Evolutionary conservation across 2,113 vertebrate genomes (phyloP), one percentile per base, ranked within the genome.

Genomic region (Speoplatyrhinus poulsoni): DNA sequence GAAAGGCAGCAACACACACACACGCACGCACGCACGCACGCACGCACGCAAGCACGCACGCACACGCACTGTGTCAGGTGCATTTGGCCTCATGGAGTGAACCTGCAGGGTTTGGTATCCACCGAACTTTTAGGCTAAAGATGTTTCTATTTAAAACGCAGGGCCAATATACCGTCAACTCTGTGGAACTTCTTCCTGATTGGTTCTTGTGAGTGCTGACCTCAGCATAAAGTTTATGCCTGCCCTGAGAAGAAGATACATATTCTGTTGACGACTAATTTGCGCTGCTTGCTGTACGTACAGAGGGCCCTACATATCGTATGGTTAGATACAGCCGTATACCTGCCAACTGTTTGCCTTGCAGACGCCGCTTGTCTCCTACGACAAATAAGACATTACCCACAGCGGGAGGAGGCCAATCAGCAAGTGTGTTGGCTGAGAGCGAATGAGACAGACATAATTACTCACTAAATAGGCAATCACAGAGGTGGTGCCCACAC

Each of bases 381-480:
- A 72, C 76, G 76, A 89, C 89, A 87, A 88, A 89, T 84, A 87
- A 85, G 87, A 87, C 87, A 87, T 85, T 85, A 81, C 75, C 78
- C 85, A 89, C 85, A 90, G 89, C 81, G 79, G 87, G 83, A 84
- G 79, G 76, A 89, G 86, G 80, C 82, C 77, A 89, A 89, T 91
- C 84, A 88, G 87, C 6, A 73, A 75, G 81, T 70, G 72, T 81
- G 75, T 84, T 88, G 82, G 77, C 82, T 82, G 81, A 80, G 80
- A 86, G 80, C 68, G 84, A 76, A 78, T 80, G 73, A 84, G 74
- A 83, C 77, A 76, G 73, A 72, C 66, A 76, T 87, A 83, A 89
- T 91, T 90, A 89, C 83, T 88, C 82, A 85, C 84, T 86, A 82
- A 82, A 82, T 88, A 87, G 77, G 86, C 87, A 91, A 88, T 91